Evolutionary conservation across 2,797 vertebrate genomes (phyloP), one percentile per base, ranked within the genome.

Genomic region (Coreius guichenoti): DNA sequence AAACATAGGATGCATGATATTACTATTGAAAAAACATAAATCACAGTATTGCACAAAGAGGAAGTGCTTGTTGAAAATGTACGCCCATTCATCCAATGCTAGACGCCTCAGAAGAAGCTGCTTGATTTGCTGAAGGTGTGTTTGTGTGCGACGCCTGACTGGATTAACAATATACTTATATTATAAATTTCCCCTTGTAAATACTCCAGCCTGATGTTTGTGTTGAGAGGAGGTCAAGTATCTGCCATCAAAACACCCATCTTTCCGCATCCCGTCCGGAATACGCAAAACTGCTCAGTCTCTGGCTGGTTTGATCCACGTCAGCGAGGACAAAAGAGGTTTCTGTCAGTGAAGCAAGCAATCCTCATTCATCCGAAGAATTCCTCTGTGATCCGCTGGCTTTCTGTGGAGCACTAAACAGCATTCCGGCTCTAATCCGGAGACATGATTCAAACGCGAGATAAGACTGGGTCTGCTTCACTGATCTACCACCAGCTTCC

Each of bases 401-500:
- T 79, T 86, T 83, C 86, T 56, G 39, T 26, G 31, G 21, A 72
- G 80, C 75, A 69, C 82, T 47, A 61, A 67, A 78, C 61, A 29
- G 61, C 77, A 58, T 87, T 84, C 77, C 76, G 2, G 17, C 76
- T 75, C 58, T 83, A 80, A 83, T 83, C 68, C 82, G 13, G 26
- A 65, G 26, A 8, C 26, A 8, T 16, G 56, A 75, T 75, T 33
- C 36, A 51, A 80, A 63, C 13, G 16, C 12, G 33, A 87, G 81
- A 87, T 80, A 83, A 72, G 51, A 56, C 65, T 21, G n/a, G n/a
- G 31, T 56, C 36, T 9, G 29, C 12, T 72, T 65, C 61, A 61
- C 58, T 26, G 58, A 61, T 26, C 12, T 6, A 7, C 26, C 61
- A 16, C 13, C 26, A 58, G 36, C 39, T 63, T 36, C 8, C 11